phyloP scores from a whole-genome alignment of 30 jellyfish, hydroid and myxozoan genomes.

The Nemopilema nomurai region DNA sequence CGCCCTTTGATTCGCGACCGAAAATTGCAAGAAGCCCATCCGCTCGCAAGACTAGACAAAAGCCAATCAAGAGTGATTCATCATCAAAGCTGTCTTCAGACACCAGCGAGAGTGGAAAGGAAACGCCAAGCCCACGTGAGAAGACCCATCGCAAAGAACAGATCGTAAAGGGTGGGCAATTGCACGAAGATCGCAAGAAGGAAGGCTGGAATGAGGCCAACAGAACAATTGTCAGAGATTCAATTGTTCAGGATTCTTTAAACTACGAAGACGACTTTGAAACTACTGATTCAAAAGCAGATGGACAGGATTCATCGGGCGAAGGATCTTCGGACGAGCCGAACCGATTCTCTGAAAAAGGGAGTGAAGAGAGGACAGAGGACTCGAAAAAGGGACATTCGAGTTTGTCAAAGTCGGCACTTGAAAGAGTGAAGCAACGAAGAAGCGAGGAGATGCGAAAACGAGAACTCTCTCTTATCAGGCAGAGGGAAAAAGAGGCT shows the following conservation, averaged over 20 bases:
- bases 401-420: constrained; percentile 71
- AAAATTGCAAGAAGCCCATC: constrained; percentile 74
- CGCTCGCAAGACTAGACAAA: constrained; percentile 62
- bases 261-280: constrained; percentile 29
- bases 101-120: constrained; percentile 63
- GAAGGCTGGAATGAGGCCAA: neutral
- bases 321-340: constrained; percentile 7
- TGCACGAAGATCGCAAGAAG: neutral
- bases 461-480: constrained; percentile 56
- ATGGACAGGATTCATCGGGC: neutral
- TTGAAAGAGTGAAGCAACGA: constrained; percentile 59
- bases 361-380: no score
- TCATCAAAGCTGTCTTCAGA: constrained; percentile 45
- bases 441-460: constrained; percentile 51
- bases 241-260: constrained; percentile 5
- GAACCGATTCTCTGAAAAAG: neutral
- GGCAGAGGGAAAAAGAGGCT: constrained; percentile 55
- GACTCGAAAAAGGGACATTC: constrained; percentile 47
- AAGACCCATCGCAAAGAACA: neutral
- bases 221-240: neutral
- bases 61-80: neutral
- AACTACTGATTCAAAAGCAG: neutral
- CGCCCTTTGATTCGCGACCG: constrained; percentile 82
- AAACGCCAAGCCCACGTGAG: constrained; percentile 54
- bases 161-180: no score